These are phyloP conservation scores for Scytalopus superciliaris DNA, from an alignment of 2,113 vertebrate genomes.

Conservation along the genomic window DNA sequence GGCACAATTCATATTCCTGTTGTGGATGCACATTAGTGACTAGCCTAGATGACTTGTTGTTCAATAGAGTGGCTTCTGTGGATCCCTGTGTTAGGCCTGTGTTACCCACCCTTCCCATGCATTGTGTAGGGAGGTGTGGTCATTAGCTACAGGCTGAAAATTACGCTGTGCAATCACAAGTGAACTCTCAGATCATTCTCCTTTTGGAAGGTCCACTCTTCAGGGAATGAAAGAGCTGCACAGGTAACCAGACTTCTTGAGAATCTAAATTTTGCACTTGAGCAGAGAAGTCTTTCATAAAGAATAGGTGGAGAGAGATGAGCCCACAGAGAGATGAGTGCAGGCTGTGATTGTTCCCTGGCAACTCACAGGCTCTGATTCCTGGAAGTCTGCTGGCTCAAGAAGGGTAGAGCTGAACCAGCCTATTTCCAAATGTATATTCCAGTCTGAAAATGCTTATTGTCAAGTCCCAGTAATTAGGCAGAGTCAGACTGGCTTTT, in stretches of 20 bases:
- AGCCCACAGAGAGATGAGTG: background rate
- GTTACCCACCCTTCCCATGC: background rate
- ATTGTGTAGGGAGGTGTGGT: background rate
- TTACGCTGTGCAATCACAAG: background rate
- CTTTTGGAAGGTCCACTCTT: background rate
- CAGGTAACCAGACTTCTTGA: background rate
- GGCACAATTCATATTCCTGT: background rate
- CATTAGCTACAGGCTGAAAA: background rate
- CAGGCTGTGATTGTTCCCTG: background rate
- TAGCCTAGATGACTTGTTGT: rapidly evolving
- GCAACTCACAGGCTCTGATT: background rate
- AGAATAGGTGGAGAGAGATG: background rate
- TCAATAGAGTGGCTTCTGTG: background rate
- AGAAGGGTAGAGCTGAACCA: background rate
- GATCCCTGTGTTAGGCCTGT: background rate
- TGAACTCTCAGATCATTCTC: background rate
- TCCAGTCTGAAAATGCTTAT: background rate
- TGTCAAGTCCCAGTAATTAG: background rate
- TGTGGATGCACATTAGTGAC: background rate
- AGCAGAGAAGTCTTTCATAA: background rate
- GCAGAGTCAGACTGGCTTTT: background rate
- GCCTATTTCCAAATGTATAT: background rate
- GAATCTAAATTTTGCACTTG: background rate
- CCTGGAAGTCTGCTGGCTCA: background rate
- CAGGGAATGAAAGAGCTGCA: background rate